Conservation (phyloP, 2,113 vertebrate genomes). For the Dipodomys spectabilis region DNA sequence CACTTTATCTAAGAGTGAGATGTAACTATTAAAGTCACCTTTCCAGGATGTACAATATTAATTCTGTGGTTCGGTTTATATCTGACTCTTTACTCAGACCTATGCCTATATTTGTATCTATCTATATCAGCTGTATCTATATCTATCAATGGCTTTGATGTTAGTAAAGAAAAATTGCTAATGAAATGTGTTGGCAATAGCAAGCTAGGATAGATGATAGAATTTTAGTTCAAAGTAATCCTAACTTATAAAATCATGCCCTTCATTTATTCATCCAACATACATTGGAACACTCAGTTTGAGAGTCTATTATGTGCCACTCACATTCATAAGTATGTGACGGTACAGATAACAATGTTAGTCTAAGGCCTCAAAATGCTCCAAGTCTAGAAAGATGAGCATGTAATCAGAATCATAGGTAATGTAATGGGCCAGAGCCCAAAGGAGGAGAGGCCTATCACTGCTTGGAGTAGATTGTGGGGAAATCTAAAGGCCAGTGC, state of each 20-base stretch:
- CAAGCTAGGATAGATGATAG: neutral
- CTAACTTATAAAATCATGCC: neutral
- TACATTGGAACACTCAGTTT: neutral
- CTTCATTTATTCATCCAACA: neutral
- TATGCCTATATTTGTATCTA: neutral
- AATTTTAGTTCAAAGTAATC: neutral
- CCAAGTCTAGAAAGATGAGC: neutral
- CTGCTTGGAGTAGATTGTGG: neutral
- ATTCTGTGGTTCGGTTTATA: neutral
- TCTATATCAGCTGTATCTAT: neutral
- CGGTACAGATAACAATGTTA: neutral
- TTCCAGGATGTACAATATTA: neutral
- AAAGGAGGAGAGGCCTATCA: neutral
- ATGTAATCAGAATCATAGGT: neutral
- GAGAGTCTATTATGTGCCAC: neutral
- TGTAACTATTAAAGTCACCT: neutral
- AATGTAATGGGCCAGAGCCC: accelerated
- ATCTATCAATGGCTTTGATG: neutral
- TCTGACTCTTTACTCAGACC: neutral
- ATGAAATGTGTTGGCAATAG: neutral
- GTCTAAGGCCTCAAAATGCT: neutral
- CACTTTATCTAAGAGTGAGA: neutral
- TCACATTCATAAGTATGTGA: neutral
- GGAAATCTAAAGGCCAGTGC: neutral
- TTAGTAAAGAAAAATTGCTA: neutral